Percentiles rank a stretch among this genome's conserved stretches.
Conservation (phyloP, 2,888 invertebrate species). For the Sminthurides aquaticus region DNA sequence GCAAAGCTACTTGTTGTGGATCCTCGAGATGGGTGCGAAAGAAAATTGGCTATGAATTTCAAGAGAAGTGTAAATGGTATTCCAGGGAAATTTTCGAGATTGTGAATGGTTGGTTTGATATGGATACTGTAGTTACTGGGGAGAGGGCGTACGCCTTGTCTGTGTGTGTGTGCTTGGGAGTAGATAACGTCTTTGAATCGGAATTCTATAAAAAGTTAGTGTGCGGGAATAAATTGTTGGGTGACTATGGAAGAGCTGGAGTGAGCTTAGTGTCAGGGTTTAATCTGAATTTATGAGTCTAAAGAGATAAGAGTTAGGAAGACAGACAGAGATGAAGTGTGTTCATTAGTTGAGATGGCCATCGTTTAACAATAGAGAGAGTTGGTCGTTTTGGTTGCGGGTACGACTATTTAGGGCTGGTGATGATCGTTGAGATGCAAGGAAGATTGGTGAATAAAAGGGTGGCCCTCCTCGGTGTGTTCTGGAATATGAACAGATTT, state of each 20-base stretch:
- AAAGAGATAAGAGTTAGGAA: slow-evolving; percentile 3
- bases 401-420: too few relatives aligned
- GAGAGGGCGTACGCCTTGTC: background rate
- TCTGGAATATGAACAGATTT: too few relatives aligned
- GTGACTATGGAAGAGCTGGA: slow-evolving; percentile 4
- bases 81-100: background rate
- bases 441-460: too few relatives aligned
- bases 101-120: background rate
- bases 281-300: slow-evolving; percentile 29
- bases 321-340: slow-evolving; percentile 10
- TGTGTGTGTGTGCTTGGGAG: background rate
- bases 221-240: background rate
- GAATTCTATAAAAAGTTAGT: slow-evolving; percentile 4
- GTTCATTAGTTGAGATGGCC: slow-evolving; percentile 9
- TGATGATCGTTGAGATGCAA: too few relatives aligned
- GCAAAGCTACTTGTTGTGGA: background rate
- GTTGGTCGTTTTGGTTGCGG: too few relatives aligned
- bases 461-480: too few relatives aligned
- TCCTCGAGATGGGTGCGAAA: background rate
- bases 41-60: background rate
- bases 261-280: slow-evolving; percentile 22
- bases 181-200: slow-evolving; percentile 5
- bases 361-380: slow-evolving; percentile 5
- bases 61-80: background rate
- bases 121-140: background rate